Evolutionary conservation across 1,140 invertebrate genomes (phyloP), one percentile per base, ranked within the genome.

Genomic region (Hypothenemus hampei): DNA sequence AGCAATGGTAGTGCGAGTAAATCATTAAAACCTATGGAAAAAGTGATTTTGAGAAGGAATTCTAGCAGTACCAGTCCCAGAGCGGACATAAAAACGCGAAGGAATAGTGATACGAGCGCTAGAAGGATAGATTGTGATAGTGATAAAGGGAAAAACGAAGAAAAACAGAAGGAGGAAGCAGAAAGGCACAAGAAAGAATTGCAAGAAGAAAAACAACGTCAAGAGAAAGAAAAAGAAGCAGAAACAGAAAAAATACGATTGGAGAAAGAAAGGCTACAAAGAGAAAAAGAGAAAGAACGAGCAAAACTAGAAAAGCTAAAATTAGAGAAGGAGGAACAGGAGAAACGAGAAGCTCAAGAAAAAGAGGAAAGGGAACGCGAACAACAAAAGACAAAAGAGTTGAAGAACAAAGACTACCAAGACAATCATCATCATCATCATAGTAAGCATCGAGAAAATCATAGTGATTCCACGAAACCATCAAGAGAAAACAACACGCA

Each of bases 151-250:
- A 37, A 41, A n/a, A 69, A 49, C 68, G 74, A 29, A 51, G 72
- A 48, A 61, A 74, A 45, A 64, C 20, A 80, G 64, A 73, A 69
- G 67, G 13, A 73, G 72, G 67, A 77, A 66, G 58, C 69, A 68
- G 78, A 81, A 51, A 73, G 73, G 57, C 53, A 68, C 5, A 71
- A 73, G 56, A 61, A 59, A 41, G 70, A 72, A 51, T n/a, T n/a
- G n/a, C 60, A 63, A 24, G 24, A 62, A 58, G 71, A 61, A 60
- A 72, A 54, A 51, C 72, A 73, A 40, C 61, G 67, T 15, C 43
- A 68, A 4, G 71, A 74, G 43, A 77, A 77, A 57, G 78, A 77
- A 53, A 72, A 74, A 51, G 77, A 77, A 57, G 78, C 77, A 53
- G 72, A 74, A 51, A 68, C 67, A 13, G 66, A 69, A 20, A 69